Evolutionary conservation across 2,888 invertebrate genomes (phyloP).

Genomic region (Metacarcinus magister): DNA sequence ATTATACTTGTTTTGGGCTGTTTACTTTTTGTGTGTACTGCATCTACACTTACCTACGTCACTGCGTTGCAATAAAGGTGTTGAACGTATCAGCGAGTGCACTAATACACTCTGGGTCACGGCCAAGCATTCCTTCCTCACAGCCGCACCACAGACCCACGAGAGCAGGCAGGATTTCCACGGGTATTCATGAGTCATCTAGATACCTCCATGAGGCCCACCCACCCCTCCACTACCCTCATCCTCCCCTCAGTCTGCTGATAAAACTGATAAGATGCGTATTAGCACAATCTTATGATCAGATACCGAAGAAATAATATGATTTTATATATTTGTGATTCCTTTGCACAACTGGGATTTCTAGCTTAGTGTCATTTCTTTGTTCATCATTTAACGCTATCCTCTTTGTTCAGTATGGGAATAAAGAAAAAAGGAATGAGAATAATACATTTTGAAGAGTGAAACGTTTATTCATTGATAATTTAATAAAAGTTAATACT

Average conservation of each 20-base stretch:
- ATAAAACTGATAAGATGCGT: not conserved
- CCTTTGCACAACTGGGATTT: not conserved
- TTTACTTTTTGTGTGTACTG: not conserved
- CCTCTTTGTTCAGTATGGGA: not conserved
- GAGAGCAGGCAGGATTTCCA: not conserved
- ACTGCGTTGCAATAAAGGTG: not conserved
- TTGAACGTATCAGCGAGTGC: not conserved
- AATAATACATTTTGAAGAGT: not conserved
- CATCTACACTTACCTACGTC: not conserved
- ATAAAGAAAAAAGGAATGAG: not conserved
- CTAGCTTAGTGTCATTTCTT: not conserved
- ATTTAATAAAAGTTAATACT: not conserved
- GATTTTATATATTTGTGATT: not conserved
- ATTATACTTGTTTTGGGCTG: not conserved
- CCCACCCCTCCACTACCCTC: not conserved
- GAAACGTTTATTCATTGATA: not conserved
- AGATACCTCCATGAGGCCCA: not conserved
- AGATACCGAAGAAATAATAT: not conserved
- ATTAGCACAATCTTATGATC: not conserved
- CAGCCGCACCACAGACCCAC: not conserved
- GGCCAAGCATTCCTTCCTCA: not conserved
- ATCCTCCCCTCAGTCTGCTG: not conserved
- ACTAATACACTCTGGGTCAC: not conserved
- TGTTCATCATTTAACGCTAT: not conserved
- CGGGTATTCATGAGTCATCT: not conserved